Percentiles rank a stretch among this genome's conserved stretches.
Evolutionary conservation across 2,888 invertebrate species (phyloP).

Genomic region (Sipha maydis): DNA sequence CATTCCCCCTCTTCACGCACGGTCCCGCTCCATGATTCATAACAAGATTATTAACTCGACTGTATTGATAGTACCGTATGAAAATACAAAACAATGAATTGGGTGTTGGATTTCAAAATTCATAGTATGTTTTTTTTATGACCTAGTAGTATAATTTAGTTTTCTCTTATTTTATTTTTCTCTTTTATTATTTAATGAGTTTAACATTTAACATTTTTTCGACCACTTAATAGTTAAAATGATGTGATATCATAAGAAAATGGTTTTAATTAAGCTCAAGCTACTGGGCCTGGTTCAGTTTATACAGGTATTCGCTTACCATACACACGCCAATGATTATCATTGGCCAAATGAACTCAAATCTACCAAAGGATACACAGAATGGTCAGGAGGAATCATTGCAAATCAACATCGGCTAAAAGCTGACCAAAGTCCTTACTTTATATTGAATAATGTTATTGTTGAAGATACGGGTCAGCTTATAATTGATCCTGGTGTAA

Average conservation of each 20-base stretch:
- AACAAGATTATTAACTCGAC: constrained; percentile 25
- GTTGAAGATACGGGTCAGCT: constrained; percentile 83
- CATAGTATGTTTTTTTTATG: background rate
- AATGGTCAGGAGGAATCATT: constrained; percentile 70
- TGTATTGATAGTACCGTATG: constrained; percentile 51
- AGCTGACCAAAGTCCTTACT: constrained; percentile 77
- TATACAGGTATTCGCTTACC: background rate
- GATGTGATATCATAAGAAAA: constrained; percentile 30
- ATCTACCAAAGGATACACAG: constrained; percentile 45
- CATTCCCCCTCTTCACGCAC: background rate
- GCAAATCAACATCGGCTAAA: constrained; percentile 72
- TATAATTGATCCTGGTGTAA: constrained; percentile 89
- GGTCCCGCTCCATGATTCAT: constrained; percentile 5
- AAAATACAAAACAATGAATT: constrained; percentile 28
- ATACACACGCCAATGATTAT: constrained; percentile 8
- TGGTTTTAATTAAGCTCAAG: constrained; percentile 8
- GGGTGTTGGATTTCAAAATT: constrained; percentile 45
- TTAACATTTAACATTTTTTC: background rate
- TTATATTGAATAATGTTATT: constrained; percentile 81
- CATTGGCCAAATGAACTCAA: constrained; percentile 40
- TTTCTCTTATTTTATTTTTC: background rate
- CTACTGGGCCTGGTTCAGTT: constrained; percentile 30
- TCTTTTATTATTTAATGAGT: background rate
- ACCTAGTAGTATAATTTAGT: background rate
- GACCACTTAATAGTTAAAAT: background rate